Base-by-base conservation (phyloP, 2,797 vertebrate genomes). In the Bufotes viridis region DNA sequence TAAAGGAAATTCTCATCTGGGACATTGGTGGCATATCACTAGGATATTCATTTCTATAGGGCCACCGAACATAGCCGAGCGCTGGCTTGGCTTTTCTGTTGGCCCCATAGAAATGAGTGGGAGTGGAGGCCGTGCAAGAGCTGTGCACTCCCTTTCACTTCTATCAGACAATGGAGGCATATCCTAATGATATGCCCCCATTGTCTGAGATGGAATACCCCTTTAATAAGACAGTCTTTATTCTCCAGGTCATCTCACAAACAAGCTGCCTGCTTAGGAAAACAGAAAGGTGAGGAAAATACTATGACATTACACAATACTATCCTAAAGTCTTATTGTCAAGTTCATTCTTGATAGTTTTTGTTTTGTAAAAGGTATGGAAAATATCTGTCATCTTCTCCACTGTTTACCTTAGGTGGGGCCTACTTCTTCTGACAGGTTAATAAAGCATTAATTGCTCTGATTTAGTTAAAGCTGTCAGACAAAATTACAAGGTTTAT, bases 381-480 rank as follows among this genome's bases (percentile, higher is more conserved):
- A 87, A 76, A 87, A 58, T 87, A 65, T 83, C 20, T 57, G 60
- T 83, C 81, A 87, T 18, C 79, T 87, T 58, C 61, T 78, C 13
- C 15, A 17, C 51, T 67, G 24, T 78, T 69, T 49, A 20, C 15
- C 75, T 53, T 83, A 83, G 81, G 81, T 78, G 87, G 60, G 26
- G 60, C 61, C 20, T 3, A 60, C 70, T 34, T 83, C 57, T 69
- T 20, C 67, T 83, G 81, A 82, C 80, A 87, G 72, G 67, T 83
- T 87, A 78, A 87, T 83, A 78, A 87, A 61, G 58, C 18, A 51
- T 57, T 65, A 55, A 81, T 69, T 83, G 86, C 53, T 49, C 24
- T 69, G 55, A 57, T 58, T 67, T 87, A 57, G 81, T 78, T 82
- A 51, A n/a, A 22, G 74, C 49, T 78, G 72, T 78, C 26, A 87